Evolutionary conservation across 2,888 invertebrate species (phyloP).

Genomic region (Macrosiphum euphorbiae): DNA sequence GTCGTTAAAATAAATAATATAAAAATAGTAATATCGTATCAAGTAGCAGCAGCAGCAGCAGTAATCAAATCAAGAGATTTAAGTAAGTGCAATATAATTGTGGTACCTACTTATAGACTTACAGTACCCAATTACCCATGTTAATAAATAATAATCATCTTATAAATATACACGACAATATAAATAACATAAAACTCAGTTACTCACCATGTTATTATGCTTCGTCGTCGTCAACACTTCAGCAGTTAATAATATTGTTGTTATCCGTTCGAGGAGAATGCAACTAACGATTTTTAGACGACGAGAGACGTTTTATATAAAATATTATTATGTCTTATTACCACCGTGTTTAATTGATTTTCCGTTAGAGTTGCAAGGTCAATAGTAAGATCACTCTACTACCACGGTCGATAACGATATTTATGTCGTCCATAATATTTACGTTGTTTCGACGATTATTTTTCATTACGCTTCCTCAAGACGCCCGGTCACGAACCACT

Average conservation of each 20-base stretch:
- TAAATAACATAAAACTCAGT: background rate
- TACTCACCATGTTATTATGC: conserved; percentile 17
- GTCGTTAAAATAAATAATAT: background rate
- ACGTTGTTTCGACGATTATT: background rate
- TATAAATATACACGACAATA: background rate
- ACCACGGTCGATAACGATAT: background rate
- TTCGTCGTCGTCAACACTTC: background rate
- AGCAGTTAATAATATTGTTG: background rate
- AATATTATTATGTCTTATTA: background rate
- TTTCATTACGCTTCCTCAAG: conserved; percentile 1
- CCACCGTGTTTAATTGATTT: conserved; percentile 33
- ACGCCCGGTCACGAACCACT: conserved; percentile 5
- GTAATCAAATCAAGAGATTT: background rate
- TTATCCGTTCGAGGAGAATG: background rate
- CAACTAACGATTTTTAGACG: background rate
- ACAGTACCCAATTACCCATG: background rate
- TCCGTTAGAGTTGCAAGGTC: conserved; percentile 10
- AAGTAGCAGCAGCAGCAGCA: background rate
- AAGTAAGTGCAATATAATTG: background rate
- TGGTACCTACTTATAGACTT: background rate
- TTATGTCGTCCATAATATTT: background rate
- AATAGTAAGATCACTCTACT: background rate
- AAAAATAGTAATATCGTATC: background rate
- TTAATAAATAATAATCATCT: background rate
- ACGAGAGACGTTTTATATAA: background rate